These are phyloP conservation scores for Mimas tiliae DNA, from an alignment of 2,888 invertebrate genomes.

Conservation along the genomic window DNA sequence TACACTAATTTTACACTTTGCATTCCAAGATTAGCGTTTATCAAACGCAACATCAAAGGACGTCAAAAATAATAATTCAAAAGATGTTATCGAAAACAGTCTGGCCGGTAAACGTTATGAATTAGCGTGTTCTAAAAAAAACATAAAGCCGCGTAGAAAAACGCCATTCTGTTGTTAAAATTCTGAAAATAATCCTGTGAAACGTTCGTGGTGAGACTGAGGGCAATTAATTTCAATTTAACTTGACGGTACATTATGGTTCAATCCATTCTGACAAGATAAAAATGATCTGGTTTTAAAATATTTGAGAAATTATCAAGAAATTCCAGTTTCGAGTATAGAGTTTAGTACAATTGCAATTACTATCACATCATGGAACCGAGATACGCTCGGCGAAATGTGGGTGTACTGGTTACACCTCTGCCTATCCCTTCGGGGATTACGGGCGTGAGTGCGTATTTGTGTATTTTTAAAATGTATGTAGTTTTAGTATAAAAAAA, in stretches of 20 bases:
- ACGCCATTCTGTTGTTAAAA: constrained; percentile 3
- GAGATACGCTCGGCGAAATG: too few relatives aligned
- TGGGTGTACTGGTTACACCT: too few relatives aligned
- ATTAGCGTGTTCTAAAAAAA: constrained; percentile 2
- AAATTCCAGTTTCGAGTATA: too few relatives aligned
- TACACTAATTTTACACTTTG: neutral
- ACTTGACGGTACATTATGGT: constrained; percentile 17
- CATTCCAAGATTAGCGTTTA: neutral
- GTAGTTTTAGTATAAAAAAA: too few relatives aligned
- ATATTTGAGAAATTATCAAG: neutral
- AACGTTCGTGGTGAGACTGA: neutral
- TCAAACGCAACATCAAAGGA: neutral
- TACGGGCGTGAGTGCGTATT: too few relatives aligned
- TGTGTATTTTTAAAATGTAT: too few relatives aligned
- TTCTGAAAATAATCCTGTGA: constrained; percentile 1
- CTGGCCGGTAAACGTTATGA: constrained; percentile 15
- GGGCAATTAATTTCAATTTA: constrained; percentile 17
- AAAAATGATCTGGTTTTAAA: neutral
- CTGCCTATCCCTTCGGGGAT: too few relatives aligned
- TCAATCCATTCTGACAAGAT: neutral
- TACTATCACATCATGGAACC: too few relatives aligned
- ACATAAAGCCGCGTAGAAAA: constrained; percentile 1
- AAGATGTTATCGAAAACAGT: constrained; percentile 11
- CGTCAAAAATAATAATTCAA: neutral
- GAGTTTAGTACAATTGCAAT: too few relatives aligned